These are phyloP conservation scores for Diachasmimorpha longicaudata DNA, from an alignment of 1,140 invertebrate genomes.

Conservation along the genomic window DNA sequence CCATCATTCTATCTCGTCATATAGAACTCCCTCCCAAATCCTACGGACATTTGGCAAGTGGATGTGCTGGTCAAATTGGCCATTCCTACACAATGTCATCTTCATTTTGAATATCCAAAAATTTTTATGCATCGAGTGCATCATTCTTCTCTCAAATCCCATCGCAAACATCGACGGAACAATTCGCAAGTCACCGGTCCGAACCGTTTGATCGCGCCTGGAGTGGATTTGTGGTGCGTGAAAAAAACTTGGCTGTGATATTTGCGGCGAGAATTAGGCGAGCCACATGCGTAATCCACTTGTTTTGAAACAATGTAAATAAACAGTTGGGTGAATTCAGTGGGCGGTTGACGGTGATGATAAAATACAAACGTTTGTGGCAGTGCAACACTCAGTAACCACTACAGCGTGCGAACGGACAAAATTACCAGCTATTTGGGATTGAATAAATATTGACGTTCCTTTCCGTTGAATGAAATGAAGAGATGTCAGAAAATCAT, in stretches of 20 bases:
- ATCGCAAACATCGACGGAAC: too few species aligned
- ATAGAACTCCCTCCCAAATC: too few species aligned
- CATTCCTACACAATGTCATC: too few species aligned
- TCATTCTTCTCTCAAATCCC: too few species aligned
- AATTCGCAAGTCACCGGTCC: too few species aligned
- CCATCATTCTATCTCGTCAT: too few species aligned
- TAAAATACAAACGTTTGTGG: neutral
- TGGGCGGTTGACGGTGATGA: neutral
- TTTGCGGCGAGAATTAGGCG: neutral
- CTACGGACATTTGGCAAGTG: too few species aligned
- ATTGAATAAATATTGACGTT: slow-evolving; percentile 1
- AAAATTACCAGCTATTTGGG: neutral
- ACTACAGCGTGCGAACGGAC: neutral
- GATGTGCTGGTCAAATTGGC: too few species aligned
- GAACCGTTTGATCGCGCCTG: too few species aligned
- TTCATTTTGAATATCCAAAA: too few species aligned
- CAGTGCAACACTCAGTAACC: neutral
- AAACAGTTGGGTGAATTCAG: neutral
- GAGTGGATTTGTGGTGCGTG: neutral
- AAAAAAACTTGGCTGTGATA: neutral
- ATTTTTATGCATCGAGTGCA: too few species aligned
- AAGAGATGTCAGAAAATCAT: too few species aligned
- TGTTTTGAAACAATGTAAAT: neutral
- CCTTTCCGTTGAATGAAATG: neutral
- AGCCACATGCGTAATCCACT: neutral